Conservation (phyloP, 2,113 vertebrate genomes). For the Spea multiplicata region DNA sequence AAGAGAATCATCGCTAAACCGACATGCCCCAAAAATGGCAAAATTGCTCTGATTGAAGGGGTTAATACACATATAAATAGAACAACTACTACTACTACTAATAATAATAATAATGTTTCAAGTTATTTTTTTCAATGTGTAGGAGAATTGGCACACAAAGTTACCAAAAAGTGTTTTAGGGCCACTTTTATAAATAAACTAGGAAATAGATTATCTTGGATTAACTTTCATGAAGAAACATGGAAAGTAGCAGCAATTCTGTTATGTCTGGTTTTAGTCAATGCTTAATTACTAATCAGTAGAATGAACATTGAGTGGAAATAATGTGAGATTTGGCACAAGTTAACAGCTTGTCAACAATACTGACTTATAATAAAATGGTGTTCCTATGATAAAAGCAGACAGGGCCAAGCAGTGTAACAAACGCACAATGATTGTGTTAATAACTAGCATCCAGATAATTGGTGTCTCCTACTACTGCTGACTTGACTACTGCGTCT, state of each 20-base stretch:
- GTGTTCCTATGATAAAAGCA: conserved; percentile 27
- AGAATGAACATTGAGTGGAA: conserved; percentile 25
- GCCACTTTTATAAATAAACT: too few species aligned
- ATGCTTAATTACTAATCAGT: conserved; percentile 41
- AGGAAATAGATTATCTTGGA: too few species aligned
- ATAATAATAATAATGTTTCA: too few species aligned
- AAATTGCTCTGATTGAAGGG: too few species aligned
- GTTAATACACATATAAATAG: too few species aligned
- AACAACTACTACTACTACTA: too few species aligned
- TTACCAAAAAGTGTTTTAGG: too few species aligned
- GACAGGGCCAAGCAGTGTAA: conserved; percentile 30
- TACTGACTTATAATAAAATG: conserved; percentile 35
- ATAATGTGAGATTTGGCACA: conserved; percentile 44
- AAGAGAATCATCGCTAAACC: too few species aligned
- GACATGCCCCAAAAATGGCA: too few species aligned
- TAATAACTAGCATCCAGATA: conserved; percentile 28
- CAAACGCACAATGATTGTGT: conserved; percentile 17
- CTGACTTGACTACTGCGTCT: too few species aligned
- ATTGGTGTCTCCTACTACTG: neutral
- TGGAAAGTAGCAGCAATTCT: conserved; percentile 12
- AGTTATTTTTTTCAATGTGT: too few species aligned
- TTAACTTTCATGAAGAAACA: neutral
- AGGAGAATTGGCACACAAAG: too few species aligned
- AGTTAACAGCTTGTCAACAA: conserved; percentile 47
- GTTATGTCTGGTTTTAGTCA: neutral